phyloP scores from a whole-genome alignment of 2,888 invertebrate genomes.

The Baronia brevicornis region DNA sequence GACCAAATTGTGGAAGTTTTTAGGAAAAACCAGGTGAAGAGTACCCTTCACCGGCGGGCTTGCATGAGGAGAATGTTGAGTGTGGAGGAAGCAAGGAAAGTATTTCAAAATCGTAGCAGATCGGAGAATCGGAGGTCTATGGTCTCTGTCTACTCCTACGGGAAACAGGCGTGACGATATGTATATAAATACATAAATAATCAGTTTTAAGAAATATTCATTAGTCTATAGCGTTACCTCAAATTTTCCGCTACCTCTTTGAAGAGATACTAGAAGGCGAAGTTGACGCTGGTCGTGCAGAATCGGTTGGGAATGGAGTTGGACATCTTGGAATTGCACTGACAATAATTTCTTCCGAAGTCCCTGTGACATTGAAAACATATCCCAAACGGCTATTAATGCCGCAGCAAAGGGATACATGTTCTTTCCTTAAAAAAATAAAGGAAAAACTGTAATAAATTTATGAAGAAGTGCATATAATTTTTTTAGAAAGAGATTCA shows the following conservation, averaged over 20 bases:
- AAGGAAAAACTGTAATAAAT: neutral
- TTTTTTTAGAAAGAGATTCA: neutral
- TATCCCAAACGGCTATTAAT: conserved; percentile 82
- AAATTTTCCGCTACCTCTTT: conserved; percentile 76
- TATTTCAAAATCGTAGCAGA: too few relatives aligned
- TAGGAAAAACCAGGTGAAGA: too few relatives aligned
- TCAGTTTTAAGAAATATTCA: neutral
- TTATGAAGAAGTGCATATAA: too few relatives aligned
- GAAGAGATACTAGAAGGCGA: conserved; percentile 72
- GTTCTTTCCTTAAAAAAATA: conserved; percentile 65
- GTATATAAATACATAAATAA: neutral
- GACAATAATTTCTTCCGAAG: conserved; percentile 78
- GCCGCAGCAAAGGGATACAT: conserved; percentile 86
- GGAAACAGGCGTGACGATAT: too few relatives aligned
- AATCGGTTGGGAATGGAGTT: conserved; percentile 76
- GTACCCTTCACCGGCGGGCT: too few relatives aligned
- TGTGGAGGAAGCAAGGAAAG: too few relatives aligned
- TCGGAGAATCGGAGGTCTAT: too few relatives aligned
- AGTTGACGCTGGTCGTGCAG: conserved; percentile 64
- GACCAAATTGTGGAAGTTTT: too few relatives aligned
- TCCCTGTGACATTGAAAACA: conserved; percentile 74
- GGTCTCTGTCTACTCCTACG: too few relatives aligned
- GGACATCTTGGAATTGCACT: conserved; percentile 81
- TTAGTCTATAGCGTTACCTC: conserved; percentile 49
- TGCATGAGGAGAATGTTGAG: too few relatives aligned